Conservation (phyloP, 64 coral and sea anemone species). For the Pocillopora verrucosa region DNA sequence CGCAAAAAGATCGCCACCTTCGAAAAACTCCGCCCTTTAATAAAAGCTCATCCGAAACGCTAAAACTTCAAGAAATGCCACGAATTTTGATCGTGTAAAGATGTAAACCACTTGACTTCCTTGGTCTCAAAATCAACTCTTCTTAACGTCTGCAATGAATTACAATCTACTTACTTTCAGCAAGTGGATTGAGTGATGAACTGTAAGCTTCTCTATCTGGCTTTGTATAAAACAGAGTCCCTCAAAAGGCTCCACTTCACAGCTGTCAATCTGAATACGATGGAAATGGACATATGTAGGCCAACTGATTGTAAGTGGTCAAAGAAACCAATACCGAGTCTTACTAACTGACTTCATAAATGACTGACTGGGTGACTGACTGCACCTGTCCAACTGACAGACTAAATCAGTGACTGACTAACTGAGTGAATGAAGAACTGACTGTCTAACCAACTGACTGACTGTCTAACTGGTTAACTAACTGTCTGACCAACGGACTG, state of each 20-base stretch:
- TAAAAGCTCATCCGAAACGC: too few species aligned
- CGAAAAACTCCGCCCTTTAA: too few species aligned
- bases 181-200: conserved; percentile 84
- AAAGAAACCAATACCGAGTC: too few species aligned
- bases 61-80: too few species aligned
- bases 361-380: neutral
- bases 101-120: too few species aligned
- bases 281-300: neutral
- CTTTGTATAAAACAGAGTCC: conserved; percentile 59
- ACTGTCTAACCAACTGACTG: too few species aligned
- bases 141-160: too few species aligned
- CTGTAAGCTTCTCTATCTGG: conserved; percentile 64
- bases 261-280: conserved; percentile 65
- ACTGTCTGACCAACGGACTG: too few species aligned
- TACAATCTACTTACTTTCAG: conserved; percentile 60
- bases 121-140: too few species aligned
- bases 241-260: conserved; percentile 86
- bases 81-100: too few species aligned
- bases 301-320: neutral
- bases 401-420: neutral
- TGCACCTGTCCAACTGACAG: neutral
- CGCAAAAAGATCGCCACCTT: too few species aligned
- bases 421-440: neutral
- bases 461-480: neutral
- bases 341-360: too few species aligned